These are phyloP conservation scores for Saccopteryx bilineata DNA, from an alignment of 2,113 vertebrate genomes.

Conservation along the genomic window DNA sequence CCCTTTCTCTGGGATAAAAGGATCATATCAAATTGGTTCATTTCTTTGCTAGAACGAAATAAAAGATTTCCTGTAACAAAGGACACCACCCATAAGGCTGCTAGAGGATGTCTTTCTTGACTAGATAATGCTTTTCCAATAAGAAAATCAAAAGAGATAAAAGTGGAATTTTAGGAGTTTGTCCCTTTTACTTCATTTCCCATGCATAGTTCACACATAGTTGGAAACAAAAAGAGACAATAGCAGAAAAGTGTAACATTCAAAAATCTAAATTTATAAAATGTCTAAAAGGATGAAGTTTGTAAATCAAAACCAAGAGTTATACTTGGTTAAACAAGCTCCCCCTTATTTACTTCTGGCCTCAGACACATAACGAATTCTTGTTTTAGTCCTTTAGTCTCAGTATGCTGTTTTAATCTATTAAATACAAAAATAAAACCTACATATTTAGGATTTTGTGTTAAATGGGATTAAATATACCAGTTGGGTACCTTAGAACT, in stretches of 20 bases:
- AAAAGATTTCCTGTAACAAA: conserved; percentile 86
- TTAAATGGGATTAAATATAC: not conserved
- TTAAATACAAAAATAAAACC: not conserved
- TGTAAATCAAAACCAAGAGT: conserved; percentile 2
- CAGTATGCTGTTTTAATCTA: conserved; percentile 18
- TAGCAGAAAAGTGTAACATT: conserved; percentile 13
- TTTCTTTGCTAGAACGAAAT: conserved; percentile 87
- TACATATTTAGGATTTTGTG: not conserved
- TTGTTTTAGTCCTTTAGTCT: not conserved
- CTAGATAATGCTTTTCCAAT: conserved; percentile 78
- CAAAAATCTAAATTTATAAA: conserved; percentile 53
- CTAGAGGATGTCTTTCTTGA: conserved; percentile 78
- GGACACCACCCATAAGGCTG: conserved; percentile 83
- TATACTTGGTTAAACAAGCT: conserved; percentile 44
- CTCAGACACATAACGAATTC: not conserved
- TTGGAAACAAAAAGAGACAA: conserved; percentile 71
- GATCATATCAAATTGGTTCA: conserved; percentile 84
- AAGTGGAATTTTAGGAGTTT: conserved; percentile 78
- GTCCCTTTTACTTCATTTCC: conserved; percentile 77
- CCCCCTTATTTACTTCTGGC: not conserved
- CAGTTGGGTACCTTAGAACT: not conserved
- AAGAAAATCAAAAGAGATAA: conserved; percentile 83
- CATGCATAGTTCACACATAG: conserved; percentile 54
- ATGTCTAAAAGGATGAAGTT: not conserved
- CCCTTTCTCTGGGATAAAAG: conserved; percentile 86